Percentiles rank a stretch among this genome's conserved stretches.
These are phyloP conservation scores for Rutilus rutilus DNA, from an alignment of 2,113 vertebrate genomes.

Conservation along the genomic window DNA sequence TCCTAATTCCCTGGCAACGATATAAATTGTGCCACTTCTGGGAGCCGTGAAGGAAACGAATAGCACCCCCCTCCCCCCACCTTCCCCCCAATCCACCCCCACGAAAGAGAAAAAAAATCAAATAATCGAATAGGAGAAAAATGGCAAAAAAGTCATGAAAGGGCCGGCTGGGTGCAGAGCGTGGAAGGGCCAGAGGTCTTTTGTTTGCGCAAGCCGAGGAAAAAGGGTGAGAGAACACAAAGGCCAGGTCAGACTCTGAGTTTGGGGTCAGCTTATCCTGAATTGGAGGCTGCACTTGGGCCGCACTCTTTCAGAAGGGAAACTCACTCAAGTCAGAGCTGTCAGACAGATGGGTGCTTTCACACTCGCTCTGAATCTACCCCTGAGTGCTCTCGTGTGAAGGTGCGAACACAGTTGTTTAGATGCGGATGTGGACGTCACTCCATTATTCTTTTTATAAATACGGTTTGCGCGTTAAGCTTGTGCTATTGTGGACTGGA, in stretches of 20 bases:
- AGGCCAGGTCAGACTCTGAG: conserved; percentile 81
- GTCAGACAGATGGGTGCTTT: conserved; percentile 54
- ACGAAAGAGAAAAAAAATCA: conserved; percentile 67
- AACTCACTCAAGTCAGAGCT: conserved; percentile 67
- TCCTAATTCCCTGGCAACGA: conserved; percentile 89
- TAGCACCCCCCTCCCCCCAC: not conserved
- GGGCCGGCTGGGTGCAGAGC: conserved; percentile 60
- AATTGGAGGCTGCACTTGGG: conserved; percentile 66
- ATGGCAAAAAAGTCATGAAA: conserved; percentile 72
- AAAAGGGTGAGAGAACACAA: conserved; percentile 76
- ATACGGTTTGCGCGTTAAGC: not conserved
- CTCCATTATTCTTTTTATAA: not conserved
- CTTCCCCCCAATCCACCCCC: conserved; percentile 17
- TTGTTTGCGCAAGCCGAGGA: conserved; percentile 69
- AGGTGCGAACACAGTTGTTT: conserved; percentile 7
- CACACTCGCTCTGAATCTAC: conserved; percentile 22
- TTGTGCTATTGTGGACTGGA: not conserved
- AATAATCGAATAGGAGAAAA: conserved; percentile 68
- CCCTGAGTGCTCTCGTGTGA: not conserved
- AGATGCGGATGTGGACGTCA: not conserved
- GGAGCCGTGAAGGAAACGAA: conserved; percentile 55
- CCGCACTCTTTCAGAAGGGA: conserved; percentile 60
- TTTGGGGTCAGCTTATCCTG: conserved; percentile 80
- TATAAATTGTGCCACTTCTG: conserved; percentile 85
- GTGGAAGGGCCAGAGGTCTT: conserved; percentile 52